phyloP scores from a whole-genome alignment of 2,797 vertebrate genomes.

The Parauchenoglanis punctatus region DNA sequence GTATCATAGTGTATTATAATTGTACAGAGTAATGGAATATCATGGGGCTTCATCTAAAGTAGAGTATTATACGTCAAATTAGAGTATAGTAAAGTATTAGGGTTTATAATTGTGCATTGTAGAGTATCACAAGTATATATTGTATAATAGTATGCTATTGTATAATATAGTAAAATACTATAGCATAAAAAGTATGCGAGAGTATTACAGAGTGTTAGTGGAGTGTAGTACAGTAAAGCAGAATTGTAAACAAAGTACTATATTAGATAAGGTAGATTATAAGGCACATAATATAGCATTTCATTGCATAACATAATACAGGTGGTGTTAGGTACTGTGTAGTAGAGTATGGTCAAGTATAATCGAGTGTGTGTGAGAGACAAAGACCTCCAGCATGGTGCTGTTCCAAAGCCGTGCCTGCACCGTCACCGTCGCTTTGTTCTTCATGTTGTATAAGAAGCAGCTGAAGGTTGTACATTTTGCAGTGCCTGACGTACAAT shows the following conservation, averaged over 20 bases:
- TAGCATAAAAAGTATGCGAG: not conserved
- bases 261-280: no score
- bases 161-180: not conserved
- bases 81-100: not conserved
- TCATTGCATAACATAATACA: not conserved
- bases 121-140: no score
- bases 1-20: not conserved
- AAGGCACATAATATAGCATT: not conserved
- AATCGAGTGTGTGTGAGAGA: constrained; percentile 1
- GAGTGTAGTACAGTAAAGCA: not conserved
- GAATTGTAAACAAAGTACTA: not conserved
- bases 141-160: no score
- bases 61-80: not conserved
- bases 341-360: not conserved
- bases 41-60: not conserved
- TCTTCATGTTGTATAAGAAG: constrained; percentile 72
- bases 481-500: constrained; percentile 72
- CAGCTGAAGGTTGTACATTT: constrained; percentile 83
- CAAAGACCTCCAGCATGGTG: constrained; percentile 87
- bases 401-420: constrained; percentile 87
- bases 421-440: constrained; percentile 71
- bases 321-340: not conserved
- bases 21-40: not conserved
- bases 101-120: not conserved
- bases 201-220: not conserved